phyloP scores from a whole-genome alignment of 2,797 vertebrate species.

The Scolopax rusticola region DNA sequence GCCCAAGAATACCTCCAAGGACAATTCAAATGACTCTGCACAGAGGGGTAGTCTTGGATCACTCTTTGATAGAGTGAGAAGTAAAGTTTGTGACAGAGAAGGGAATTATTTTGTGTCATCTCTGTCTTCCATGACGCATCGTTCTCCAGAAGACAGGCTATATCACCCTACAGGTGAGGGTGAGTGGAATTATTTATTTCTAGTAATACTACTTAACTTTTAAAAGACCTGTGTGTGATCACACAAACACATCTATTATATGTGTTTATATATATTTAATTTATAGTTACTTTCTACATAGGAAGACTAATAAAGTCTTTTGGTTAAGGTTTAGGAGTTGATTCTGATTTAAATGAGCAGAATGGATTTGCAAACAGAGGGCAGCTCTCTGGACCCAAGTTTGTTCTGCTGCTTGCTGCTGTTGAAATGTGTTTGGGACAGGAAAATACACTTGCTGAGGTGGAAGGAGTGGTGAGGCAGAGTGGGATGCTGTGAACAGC shows the following conservation, averaged over 20 bases:
- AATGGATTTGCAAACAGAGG: neutral
- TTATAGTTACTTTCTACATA: neutral
- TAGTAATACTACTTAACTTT: neutral
- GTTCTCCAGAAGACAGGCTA: neutral
- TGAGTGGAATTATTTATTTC: neutral
- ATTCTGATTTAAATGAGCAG: neutral
- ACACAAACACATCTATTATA: neutral
- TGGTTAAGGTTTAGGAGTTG: neutral
- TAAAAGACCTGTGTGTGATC: neutral
- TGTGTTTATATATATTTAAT: neutral
- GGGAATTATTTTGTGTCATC: neutral
- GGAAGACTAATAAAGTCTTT: neutral
- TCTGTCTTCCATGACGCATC: neutral
- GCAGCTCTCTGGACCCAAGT: neutral
- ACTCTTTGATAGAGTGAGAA: slow-evolving; percentile 79
- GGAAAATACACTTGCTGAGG: neutral
- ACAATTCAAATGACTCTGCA: neutral
- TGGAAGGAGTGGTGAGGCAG: neutral
- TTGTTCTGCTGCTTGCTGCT: neutral
- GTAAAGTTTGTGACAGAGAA: slow-evolving; percentile 16
- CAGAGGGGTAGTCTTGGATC: slow-evolving; percentile 74
- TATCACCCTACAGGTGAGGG: neutral
- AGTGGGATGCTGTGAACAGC: neutral
- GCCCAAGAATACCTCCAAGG: slow-evolving; percentile 70
- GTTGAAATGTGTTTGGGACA: neutral